Conservation (phyloP, 2,797 vertebrate species). For the Neosilurus mollespiculum region DNA sequence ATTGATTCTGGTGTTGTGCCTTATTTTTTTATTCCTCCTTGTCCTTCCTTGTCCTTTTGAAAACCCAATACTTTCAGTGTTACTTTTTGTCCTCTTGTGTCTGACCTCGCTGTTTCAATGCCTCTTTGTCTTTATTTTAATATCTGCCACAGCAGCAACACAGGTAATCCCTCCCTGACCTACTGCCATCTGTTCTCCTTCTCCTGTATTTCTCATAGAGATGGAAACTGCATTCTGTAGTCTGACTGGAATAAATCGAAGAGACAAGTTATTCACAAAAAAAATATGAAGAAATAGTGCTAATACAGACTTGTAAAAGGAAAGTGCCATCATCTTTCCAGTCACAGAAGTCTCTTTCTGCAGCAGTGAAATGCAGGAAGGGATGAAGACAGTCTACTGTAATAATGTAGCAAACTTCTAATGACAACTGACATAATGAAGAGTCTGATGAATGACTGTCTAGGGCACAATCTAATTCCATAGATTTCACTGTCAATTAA, state of each 20-base stretch:
- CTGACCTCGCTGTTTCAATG: background rate
- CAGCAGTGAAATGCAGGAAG: constrained; percentile 66
- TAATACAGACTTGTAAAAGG: constrained; percentile 74
- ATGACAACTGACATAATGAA: constrained; percentile 51
- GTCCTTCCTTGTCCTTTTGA: constrained; percentile 48
- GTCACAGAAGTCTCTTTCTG: constrained; percentile 51
- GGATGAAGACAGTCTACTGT: constrained; percentile 54
- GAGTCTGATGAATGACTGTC: constrained; percentile 60
- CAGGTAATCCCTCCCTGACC: constrained; percentile 26
- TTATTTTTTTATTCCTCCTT: constrained; percentile 64
- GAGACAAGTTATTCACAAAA: constrained; percentile 11
- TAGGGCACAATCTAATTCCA: constrained; percentile 38
- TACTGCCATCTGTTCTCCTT: constrained; percentile 28
- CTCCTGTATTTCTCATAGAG: constrained; percentile 6
- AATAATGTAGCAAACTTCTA: constrained; percentile 56
- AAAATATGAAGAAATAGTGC: background rate
- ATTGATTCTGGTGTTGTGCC: constrained; percentile 24
- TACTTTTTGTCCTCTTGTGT: constrained; percentile 1
- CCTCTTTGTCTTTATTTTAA: constrained; percentile 13
- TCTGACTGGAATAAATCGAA: constrained; percentile 8
- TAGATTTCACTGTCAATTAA: constrained; percentile 61
- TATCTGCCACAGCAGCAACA: background rate
- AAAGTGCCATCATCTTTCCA: constrained; percentile 73
- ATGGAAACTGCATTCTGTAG: constrained; percentile 10
- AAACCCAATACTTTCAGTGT: constrained; percentile 6